These are phyloP conservation scores for Calonectris borealis DNA, from an alignment of 2,113 vertebrate species.

Conservation along the genomic window DNA sequence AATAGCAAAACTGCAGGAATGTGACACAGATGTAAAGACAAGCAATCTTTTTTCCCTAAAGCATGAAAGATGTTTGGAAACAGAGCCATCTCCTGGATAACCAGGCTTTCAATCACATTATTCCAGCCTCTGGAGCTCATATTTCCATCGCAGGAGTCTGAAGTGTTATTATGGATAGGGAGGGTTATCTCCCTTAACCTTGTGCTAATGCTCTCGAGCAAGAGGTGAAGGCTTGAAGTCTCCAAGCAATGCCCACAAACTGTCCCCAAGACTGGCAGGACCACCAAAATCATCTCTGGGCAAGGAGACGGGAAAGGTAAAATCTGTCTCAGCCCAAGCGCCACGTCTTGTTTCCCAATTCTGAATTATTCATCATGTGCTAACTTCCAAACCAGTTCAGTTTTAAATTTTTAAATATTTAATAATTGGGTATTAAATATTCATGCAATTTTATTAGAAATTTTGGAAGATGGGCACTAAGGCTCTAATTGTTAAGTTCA, in stretches of 20 bases:
- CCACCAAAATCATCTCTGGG: background rate
- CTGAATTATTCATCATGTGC: conserved; percentile 74
- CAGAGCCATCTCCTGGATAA: conserved; percentile 63
- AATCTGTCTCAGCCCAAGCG: background rate
- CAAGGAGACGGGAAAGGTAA: background rate
- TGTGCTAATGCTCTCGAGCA: background rate
- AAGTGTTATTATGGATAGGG: background rate
- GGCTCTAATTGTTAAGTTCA: conserved; percentile 59
- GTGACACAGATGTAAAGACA: background rate
- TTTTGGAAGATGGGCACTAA: conserved; percentile 43
- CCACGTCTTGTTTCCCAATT: background rate
- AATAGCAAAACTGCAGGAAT: background rate
- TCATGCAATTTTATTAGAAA: conserved; percentile 79
- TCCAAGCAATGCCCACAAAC: background rate
- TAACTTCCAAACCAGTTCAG: conserved; percentile 73
- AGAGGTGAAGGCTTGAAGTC: background rate
- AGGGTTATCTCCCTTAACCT: background rate
- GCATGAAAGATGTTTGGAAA: conserved; percentile 55
- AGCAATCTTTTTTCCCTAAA: conserved; percentile 9
- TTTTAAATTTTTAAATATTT: conserved; percentile 82
- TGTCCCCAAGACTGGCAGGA: background rate
- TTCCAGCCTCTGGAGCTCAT: background rate
- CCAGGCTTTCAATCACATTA: conserved; percentile 26
- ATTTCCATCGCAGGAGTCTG: background rate
- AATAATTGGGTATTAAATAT: conserved; percentile 81